Evolutionary conservation across 2,797 vertebrate species (phyloP).

Genomic region (Halcyon chelicuti): DNA sequence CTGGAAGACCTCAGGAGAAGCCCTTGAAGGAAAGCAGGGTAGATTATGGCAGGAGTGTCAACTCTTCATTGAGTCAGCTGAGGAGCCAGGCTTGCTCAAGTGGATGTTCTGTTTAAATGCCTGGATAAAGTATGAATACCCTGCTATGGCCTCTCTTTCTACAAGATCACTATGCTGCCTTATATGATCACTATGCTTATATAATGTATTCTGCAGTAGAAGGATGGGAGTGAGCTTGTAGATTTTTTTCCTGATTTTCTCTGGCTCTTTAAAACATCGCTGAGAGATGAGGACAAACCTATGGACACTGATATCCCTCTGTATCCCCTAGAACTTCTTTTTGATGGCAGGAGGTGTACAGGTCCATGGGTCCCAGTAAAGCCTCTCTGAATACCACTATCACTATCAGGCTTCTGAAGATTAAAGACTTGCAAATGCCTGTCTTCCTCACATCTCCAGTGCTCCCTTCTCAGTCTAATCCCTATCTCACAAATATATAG

Average conservation of each 20-base stretch:
- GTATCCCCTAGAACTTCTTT: neutral
- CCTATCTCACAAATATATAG: fast-evolving
- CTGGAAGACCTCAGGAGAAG: neutral
- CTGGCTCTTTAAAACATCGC: neutral
- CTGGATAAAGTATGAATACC: neutral
- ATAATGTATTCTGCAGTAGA: neutral
- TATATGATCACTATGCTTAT: neutral
- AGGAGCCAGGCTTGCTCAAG: neutral
- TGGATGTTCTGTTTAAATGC: neutral
- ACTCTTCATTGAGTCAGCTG: neutral
- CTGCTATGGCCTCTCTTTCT: neutral
- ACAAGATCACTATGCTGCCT: neutral
- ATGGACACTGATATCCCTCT: fast-evolving
- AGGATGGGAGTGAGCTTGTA: neutral
- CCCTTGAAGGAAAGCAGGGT: neutral
- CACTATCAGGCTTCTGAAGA: neutral
- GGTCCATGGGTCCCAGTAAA: neutral
- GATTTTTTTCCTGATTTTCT: neutral
- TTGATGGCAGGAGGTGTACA: neutral
- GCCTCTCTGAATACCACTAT: neutral
- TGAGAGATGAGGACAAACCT: neutral
- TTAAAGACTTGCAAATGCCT: neutral
- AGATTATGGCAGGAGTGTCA: neutral
- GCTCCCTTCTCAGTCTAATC: neutral
- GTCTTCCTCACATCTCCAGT: neutral